Evolutionary conservation across 2,113 vertebrate genomes (phyloP).

Genomic region (Tachycineta bicolor): DNA sequence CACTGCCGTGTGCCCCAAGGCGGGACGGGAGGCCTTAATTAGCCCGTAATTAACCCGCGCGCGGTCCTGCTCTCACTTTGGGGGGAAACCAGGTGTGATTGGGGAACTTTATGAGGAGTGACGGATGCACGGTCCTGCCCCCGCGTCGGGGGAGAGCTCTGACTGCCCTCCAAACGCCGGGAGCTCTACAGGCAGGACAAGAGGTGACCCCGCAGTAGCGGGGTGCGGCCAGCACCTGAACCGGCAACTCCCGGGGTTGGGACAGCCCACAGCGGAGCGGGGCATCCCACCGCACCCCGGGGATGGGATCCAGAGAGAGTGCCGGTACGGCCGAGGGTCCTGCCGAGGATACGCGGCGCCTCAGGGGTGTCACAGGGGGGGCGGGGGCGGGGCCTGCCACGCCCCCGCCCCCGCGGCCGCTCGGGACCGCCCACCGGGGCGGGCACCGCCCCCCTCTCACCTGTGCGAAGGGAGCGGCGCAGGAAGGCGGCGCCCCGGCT

Average conservation of each 20-base stretch:
- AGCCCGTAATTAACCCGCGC: background rate
- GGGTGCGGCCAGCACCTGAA: no score
- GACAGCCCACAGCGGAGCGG: background rate
- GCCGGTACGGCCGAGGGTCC: background rate
- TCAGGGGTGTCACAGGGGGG: background rate
- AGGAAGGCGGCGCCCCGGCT: background rate
- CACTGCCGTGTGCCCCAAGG: fast-evolving
- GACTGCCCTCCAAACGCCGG: fast-evolving
- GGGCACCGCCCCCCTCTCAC: background rate
- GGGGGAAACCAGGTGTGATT: background rate
- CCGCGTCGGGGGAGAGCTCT: fast-evolving
- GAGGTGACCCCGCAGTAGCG: background rate
- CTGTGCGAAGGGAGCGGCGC: background rate
- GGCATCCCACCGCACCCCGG: background rate
- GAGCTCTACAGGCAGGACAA: no score
- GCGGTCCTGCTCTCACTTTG: fast-evolving
- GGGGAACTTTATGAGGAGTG: background rate
- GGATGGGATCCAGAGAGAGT: fast-evolving
- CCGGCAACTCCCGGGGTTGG: no score
- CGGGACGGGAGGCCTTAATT: background rate
- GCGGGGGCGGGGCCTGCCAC: background rate
- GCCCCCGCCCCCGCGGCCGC: background rate
- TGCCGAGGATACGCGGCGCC: fast-evolving
- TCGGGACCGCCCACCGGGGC: background rate
- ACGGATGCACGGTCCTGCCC: background rate